phyloP scores from a whole-genome alignment of 2,113 vertebrate species.

The Herpetotheres cachinnans region DNA sequence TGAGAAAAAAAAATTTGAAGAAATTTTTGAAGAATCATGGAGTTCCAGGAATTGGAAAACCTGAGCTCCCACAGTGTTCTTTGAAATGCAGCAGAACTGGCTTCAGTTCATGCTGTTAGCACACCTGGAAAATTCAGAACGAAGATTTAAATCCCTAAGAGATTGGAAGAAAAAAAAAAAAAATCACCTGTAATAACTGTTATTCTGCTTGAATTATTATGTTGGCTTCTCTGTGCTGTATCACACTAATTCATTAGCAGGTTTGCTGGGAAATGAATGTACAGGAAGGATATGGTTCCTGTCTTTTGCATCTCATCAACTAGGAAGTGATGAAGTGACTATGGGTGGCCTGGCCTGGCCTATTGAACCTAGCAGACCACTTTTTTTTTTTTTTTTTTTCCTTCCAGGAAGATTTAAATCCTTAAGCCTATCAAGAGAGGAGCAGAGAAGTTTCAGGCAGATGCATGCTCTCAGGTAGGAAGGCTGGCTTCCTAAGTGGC shows the following conservation, averaged over 20 bases:
- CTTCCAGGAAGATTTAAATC: background rate
- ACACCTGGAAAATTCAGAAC: background rate
- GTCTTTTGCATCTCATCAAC: background rate
- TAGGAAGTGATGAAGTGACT: background rate
- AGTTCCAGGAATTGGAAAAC: background rate
- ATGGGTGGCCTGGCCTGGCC: background rate
- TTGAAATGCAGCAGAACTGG: background rate
- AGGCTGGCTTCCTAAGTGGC: background rate
- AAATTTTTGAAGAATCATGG: accelerated
- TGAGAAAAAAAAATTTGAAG: background rate
- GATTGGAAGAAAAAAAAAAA: background rate
- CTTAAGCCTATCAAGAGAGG: background rate
- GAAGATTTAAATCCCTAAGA: background rate
- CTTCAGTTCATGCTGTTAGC: background rate
- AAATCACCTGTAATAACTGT: background rate
- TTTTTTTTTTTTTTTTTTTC: background rate
- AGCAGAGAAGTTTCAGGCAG: background rate
- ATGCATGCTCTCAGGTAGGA: background rate
- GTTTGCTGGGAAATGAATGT: background rate
- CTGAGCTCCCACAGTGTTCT: background rate
- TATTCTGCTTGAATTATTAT: background rate
- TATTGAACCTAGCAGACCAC: background rate
- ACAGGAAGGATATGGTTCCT: background rate
- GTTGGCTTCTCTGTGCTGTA: background rate
- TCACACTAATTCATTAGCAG: background rate